Evolutionary conservation across 1,140 invertebrate species (phyloP), one percentile per base, ranked within the genome.

Genomic region (Lamellibrachia luymesi): DNA sequence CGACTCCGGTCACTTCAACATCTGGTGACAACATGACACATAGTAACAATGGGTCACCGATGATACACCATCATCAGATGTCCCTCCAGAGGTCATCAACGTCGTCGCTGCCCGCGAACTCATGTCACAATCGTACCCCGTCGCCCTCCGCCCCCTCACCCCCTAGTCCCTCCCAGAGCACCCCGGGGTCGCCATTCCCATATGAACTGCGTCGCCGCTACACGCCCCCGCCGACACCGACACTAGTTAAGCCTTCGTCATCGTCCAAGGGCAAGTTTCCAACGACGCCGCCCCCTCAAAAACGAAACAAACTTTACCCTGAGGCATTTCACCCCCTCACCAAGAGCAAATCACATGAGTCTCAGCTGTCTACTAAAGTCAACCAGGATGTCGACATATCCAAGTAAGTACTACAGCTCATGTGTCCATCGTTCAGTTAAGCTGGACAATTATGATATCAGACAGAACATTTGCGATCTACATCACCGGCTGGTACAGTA

Each of bases 261-360:
- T 97, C 94, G 95, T 96, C 95, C 94, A 95, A 93, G 94, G 96
- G 97, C 80, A 98, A 98, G 96, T 98, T 98, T 96, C 97, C 97
- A 50, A 97, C 97, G 8, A 98, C 98, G 50, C 98, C 98, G 80
- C 98, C 98, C 90, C 97, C 98, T 49, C 97, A 97, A 93, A 97
- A 97, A 94, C 98, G 97, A 95, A 94, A 93, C 92, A 95, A 96
- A 89, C 94, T 96, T 50, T 95, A 97, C 93, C 96, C 97, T 92
- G 97, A 97, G 94, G 95, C 96, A 51, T 97, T 97, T 95, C 92
- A 92, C n/a, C 97, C 98, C 27, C 96, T 99, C 92, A 98, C 97
- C 51, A 98, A 98, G 96, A 99, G 98, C 93, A 98, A 98, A 95
- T 99, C 98, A 52, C 98, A 99, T 96, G 98, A 99, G 96, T 98